Conservation (phyloP, 2,888 invertebrate genomes). For the Melieria picta region DNA sequence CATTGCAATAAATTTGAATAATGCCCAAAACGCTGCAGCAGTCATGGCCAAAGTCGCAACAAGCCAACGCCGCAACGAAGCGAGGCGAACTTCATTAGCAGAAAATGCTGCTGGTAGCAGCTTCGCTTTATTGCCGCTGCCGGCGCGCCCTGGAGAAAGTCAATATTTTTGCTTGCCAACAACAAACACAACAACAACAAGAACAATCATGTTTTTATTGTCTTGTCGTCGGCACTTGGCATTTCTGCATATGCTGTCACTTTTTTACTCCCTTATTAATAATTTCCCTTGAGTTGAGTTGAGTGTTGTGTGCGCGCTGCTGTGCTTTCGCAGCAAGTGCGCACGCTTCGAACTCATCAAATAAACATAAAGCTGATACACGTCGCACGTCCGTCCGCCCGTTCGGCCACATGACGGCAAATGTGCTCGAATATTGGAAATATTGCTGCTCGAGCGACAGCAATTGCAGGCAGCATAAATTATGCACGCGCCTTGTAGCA, state of each 20-base stretch:
- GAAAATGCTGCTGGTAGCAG: no score
- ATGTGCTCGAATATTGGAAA: conserved; percentile 4
- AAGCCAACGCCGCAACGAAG: background rate
- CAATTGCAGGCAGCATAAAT: background rate
- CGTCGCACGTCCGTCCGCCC: background rate
- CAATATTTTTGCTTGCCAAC: background rate
- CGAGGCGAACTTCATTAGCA: background rate
- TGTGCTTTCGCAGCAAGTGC: background rate
- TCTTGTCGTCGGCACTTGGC: no score
- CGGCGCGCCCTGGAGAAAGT: no score
- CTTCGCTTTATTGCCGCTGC: no score
- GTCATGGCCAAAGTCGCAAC: background rate
- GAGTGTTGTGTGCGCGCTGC: background rate
- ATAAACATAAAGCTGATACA: conserved; percentile 20
- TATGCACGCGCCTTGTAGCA: background rate
- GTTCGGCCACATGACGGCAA: background rate
- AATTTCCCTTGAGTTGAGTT: conserved; percentile 1
- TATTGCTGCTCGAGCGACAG: conserved; percentile 9
- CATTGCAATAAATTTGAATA: conserved; percentile 35
- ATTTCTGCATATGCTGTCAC: background rate
- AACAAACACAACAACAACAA: no score
- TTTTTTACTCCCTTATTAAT: background rate
- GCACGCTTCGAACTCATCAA: conserved; percentile 25
- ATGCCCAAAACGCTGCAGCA: conserved; percentile 8
- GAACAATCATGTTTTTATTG: no score